A percentile compares a stretch with the other conserved stretches of the same genome.
phyloP scores from a whole-genome alignment of 2,888 invertebrate species.

The Globia sparganii region DNA sequence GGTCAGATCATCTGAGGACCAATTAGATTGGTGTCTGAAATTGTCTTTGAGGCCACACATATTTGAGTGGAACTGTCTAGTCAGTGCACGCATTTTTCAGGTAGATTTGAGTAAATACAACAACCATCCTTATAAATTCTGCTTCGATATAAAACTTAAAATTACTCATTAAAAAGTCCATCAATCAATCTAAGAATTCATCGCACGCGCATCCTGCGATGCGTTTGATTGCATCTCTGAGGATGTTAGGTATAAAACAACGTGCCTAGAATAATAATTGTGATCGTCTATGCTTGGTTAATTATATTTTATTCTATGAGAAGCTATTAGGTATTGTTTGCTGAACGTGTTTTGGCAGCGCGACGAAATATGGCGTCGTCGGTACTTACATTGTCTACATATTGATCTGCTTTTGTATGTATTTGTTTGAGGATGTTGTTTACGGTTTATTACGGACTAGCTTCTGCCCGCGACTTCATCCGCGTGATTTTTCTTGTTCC shows the following conservation, averaged over 20 bases:
- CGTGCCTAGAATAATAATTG: conserved; percentile 68
- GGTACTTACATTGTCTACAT: conserved; percentile 16
- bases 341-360: conserved; percentile 45
- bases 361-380: conserved; percentile 21
- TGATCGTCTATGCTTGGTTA: conserved; percentile 50
- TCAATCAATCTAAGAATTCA: conserved; percentile 69
- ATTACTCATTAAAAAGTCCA: conserved; percentile 53
- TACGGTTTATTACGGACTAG: not conserved
- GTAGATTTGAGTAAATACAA: not conserved
- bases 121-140: not conserved
- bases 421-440: conserved; percentile 5
- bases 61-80: not conserved
- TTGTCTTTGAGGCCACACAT: not conserved
- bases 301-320: conserved; percentile 63
- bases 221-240: conserved; percentile 75
- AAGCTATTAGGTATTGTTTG: conserved; percentile 54
- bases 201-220: conserved; percentile 74
- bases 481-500: not conserved
- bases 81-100: not conserved
- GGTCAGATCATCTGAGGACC: not conserved
- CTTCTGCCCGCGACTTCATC: not conserved
- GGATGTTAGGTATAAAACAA: conserved; percentile 69
- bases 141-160: conserved; percentile 21
- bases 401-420: conserved; percentile 43
- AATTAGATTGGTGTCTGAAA: not conserved